These are phyloP conservation scores for Ormia ochracea DNA, from an alignment of 2,888 invertebrate species.

Conservation along the genomic window DNA sequence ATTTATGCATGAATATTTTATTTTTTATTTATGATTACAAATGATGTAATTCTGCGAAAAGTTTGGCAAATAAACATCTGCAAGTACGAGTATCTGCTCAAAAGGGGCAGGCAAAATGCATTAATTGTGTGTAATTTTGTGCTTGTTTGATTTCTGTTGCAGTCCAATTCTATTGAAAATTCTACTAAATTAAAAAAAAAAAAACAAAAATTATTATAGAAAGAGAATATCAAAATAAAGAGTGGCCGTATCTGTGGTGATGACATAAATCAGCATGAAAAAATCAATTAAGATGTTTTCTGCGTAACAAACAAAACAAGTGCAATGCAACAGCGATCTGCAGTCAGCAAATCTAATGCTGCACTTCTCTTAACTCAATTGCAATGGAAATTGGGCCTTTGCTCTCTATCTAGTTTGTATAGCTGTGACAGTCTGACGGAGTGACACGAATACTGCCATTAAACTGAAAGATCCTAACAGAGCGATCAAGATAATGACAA, in stretches of 20 bases:
- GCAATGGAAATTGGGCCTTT: constrained; percentile 49
- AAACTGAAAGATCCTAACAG: constrained; percentile 42
- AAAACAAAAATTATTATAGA: neutral
- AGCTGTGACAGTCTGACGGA: neutral
- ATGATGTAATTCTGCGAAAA: constrained; percentile 50
- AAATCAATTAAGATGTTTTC: constrained; percentile 62
- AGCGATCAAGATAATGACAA: constrained; percentile 59
- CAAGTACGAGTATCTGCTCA: neutral
- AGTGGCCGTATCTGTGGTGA: constrained; percentile 56
- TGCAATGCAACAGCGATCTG: constrained; percentile 30
- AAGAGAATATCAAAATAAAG: neutral
- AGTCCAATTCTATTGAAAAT: constrained; percentile 54
- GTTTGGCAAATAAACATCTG: constrained; percentile 36
- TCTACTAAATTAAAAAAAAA: constrained; percentile 30
- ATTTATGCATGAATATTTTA: neutral
- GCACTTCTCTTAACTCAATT: constrained; percentile 36
- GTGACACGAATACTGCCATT: neutral
- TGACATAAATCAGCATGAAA: constrained; percentile 65
- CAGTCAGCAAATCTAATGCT: constrained; percentile 15
- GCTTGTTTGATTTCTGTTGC: constrained; percentile 34
- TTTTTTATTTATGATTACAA: constrained; percentile 18
- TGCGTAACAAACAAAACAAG: constrained; percentile 47
- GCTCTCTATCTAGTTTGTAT: no score
- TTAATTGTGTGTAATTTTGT: constrained; percentile 43
- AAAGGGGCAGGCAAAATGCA: neutral